Conservation (phyloP, 1,140 invertebrate genomes). For the Drosophila lacteicornis region DNA sequence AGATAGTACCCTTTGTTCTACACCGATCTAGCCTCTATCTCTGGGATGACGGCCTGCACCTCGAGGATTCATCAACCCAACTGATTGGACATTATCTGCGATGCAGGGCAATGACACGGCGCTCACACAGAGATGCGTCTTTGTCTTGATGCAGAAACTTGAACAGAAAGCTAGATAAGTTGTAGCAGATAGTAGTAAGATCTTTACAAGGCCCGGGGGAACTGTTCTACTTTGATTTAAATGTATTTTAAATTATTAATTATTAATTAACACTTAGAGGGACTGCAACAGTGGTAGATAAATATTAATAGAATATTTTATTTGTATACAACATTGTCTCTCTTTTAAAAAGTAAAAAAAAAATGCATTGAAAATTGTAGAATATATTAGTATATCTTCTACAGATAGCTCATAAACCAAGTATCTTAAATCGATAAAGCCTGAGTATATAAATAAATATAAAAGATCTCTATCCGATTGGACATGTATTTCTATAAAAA, state of each 20-base stretch:
- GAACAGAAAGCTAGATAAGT: neutral
- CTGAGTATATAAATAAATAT: no score
- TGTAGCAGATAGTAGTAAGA: neutral
- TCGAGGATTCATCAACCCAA: neutral
- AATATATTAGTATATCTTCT: no score
- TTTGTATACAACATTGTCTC: no score
- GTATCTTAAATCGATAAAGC: neutral
- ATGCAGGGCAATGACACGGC: constrained; percentile 52
- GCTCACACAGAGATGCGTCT: constrained; percentile 27
- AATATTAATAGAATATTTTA: no score
- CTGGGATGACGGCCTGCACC: constrained; percentile 6
- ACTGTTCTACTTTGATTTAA: neutral
- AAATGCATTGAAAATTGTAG: no score
- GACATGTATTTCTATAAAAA: neutral
- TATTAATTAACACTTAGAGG: neutral
- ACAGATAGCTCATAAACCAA: no score
- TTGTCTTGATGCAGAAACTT: constrained; percentile 4
- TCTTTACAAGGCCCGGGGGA: neutral
- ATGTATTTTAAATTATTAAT: neutral
- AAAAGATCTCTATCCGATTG: fast-evolving
- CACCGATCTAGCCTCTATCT: constrained; percentile 10
- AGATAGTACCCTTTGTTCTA: constrained; percentile 25
- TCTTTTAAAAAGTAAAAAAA: no score
- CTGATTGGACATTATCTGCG: constrained; percentile 53
- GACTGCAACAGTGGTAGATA: no score